A percentile compares a stretch with the other conserved stretches of the same genome.
These are phyloP conservation scores for Slavum lentiscoides DNA, from an alignment of 2,888 invertebrate species.

Conservation along the genomic window DNA sequence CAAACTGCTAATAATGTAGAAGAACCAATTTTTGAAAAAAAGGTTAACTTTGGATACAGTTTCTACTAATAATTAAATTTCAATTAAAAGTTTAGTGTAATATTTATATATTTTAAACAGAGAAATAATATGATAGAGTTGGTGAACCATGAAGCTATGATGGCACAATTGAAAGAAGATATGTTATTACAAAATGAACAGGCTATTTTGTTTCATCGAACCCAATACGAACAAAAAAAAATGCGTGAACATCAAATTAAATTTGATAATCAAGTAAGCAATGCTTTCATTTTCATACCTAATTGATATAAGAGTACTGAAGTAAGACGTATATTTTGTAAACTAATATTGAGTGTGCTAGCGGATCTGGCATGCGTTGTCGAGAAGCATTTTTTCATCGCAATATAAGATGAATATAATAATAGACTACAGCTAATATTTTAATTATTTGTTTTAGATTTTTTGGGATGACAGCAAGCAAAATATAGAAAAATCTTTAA, in stretches of 20 bases:
- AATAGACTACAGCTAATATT: no score
- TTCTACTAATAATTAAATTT: no score
- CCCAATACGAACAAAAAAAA: constrained; percentile 61
- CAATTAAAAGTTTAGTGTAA: background rate
- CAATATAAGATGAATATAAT: no score
- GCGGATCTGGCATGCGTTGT: no score
- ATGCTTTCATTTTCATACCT: background rate
- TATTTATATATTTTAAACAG: constrained; percentile 56
- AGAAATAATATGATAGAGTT: constrained; percentile 69
- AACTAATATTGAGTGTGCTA: no score
- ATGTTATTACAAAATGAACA: constrained; percentile 67
- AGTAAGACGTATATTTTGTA: background rate
- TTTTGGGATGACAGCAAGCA: constrained; percentile 17
- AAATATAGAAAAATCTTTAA: constrained; percentile 1
- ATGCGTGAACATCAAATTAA: constrained; percentile 61
- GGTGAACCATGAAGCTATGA: constrained; percentile 68
- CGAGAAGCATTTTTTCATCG: no score
- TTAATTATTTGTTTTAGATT: constrained; percentile 10
- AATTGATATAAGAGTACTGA: background rate
- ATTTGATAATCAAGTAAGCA: constrained; percentile 58
- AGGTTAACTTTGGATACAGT: no score
- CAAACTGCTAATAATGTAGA: constrained; percentile 64
- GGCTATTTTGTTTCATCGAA: constrained; percentile 61
- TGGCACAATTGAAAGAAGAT: constrained; percentile 72
- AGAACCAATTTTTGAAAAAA: constrained; percentile 76